Conservation (phyloP, 2,797 vertebrate genomes). For the Botia almorhae region DNA sequence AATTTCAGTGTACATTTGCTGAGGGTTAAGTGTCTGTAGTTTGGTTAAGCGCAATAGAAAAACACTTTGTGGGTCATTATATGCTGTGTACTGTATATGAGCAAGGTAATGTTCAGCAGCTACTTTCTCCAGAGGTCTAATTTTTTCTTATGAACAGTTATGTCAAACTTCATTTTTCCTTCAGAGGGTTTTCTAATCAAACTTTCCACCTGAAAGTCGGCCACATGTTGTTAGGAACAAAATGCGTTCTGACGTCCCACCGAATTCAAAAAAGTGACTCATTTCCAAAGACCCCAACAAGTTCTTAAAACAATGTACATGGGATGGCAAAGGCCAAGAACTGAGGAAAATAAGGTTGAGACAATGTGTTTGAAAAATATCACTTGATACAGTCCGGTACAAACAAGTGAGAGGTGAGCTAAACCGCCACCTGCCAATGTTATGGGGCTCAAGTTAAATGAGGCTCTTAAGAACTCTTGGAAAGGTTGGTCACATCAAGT, state of each 20-base stretch:
- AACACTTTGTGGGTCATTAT: too few relatives aligned
- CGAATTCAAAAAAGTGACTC: background rate
- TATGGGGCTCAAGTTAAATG: slow-evolving; percentile 5
- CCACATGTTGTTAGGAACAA: background rate
- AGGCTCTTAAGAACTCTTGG: slow-evolving; percentile 18
- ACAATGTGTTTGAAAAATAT: background rate
- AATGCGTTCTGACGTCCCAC: background rate
- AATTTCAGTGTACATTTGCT: too few relatives aligned
- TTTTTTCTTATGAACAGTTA: slow-evolving; percentile 32
- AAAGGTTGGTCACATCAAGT: slow-evolving; percentile 9
- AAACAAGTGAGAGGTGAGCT: background rate
- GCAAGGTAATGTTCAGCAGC: background rate
- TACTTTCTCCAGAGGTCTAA: slow-evolving; percentile 18
- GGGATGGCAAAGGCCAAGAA: background rate
- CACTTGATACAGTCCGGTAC: background rate
- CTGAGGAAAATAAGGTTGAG: background rate
- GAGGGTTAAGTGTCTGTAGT: too few relatives aligned
- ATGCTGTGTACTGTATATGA: background rate
- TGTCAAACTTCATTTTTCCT: background rate
- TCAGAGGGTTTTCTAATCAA: background rate
- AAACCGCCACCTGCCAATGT: background rate
- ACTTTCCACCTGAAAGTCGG: slow-evolving; percentile 1
- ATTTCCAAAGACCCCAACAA: background rate
- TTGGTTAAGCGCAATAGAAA: too few relatives aligned
- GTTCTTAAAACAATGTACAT: background rate